Conservation (phyloP, 1,140 invertebrate species). For the Achroia grisella region DNA sequence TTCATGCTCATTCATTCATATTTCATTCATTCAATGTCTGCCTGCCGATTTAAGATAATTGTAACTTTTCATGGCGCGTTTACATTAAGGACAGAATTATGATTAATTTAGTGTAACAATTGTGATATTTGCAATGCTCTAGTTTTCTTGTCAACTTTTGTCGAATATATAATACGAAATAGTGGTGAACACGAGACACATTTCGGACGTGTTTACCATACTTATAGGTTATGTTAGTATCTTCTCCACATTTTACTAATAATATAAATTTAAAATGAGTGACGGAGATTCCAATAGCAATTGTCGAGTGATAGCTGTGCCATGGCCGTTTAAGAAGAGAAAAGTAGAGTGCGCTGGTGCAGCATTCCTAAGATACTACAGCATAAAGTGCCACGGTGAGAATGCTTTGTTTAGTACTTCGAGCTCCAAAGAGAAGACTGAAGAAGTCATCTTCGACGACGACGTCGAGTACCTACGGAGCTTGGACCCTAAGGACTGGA, state of each 20-base stretch:
- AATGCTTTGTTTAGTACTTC: slow-evolving; percentile 49
- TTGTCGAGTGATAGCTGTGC: slow-evolving; percentile 42
- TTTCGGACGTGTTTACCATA: slow-evolving; percentile 19
- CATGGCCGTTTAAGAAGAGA: slow-evolving; percentile 41
- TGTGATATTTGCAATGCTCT: too few relatives aligned
- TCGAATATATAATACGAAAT: too few relatives aligned
- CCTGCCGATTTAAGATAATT: too few relatives aligned
- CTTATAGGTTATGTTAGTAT: slow-evolving; percentile 62
- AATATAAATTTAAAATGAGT: slow-evolving; percentile 48
- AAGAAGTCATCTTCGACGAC: slow-evolving; percentile 81
- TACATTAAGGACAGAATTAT: background rate
- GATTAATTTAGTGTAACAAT: slow-evolving; percentile 5
- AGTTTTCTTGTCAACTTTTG: too few relatives aligned
- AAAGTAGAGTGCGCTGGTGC: slow-evolving; percentile 63
- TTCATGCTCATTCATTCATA: slow-evolving; percentile 13
- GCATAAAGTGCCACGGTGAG: slow-evolving; percentile 62
- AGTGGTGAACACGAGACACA: background rate
- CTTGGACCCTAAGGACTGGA: slow-evolving; percentile 97
- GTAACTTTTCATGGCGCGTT: slow-evolving; percentile 18
- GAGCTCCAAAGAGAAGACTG: slow-evolving; percentile 73
- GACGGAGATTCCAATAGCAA: slow-evolving; percentile 33
- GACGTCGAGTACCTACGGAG: slow-evolving; percentile 90
- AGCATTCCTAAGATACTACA: slow-evolving; percentile 59
- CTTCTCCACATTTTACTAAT: slow-evolving; percentile 34
- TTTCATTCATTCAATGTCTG: slow-evolving; percentile 7